A percentile compares a stretch with the other conserved stretches of the same genome.
Conservation (phyloP, 2,113 vertebrate genomes). For the Erythrolamprus reginae region DNA sequence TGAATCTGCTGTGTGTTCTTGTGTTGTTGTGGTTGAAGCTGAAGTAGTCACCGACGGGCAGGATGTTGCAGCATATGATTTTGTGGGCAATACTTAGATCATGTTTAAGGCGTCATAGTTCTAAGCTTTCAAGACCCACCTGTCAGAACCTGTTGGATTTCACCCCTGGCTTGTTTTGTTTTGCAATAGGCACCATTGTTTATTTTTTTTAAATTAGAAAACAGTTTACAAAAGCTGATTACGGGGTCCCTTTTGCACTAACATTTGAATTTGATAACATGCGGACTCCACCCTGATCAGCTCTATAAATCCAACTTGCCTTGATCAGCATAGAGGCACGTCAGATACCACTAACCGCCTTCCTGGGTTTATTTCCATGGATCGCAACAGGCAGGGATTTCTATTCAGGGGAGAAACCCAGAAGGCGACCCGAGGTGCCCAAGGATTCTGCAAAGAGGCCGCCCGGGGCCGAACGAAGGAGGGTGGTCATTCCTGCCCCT, state of each 20-base stretch:
- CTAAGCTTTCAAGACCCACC: no score
- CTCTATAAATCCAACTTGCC: slow-evolving; percentile 21
- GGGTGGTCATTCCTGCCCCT: slow-evolving; percentile 49
- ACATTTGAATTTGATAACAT: slow-evolving; percentile 51
- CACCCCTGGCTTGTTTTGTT: not conserved
- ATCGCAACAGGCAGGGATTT: slow-evolving; percentile 1
- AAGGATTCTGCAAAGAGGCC: slow-evolving; percentile 45
- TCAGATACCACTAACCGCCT: slow-evolving; percentile 20
- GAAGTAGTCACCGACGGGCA: no score
- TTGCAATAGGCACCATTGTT: not conserved
- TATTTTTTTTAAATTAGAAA: slow-evolving; percentile 31
- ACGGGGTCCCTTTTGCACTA: slow-evolving; percentile 56
- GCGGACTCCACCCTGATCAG: slow-evolving; percentile 20
- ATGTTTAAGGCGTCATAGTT: no score
- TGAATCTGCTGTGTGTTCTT: no score
- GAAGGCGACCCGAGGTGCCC: not conserved
- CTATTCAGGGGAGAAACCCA: slow-evolving; percentile 10
- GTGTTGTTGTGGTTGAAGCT: no score
- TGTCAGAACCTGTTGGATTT: no score
- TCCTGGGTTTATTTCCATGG: not conserved
- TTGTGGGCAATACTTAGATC: no score
- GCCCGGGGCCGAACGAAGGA: slow-evolving; percentile 49
- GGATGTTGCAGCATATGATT: no score
- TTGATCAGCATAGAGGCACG: not conserved
- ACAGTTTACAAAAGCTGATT: slow-evolving; percentile 21